Conservation (phyloP, 2,113 vertebrate species). For the Geothlypis trichas region DNA sequence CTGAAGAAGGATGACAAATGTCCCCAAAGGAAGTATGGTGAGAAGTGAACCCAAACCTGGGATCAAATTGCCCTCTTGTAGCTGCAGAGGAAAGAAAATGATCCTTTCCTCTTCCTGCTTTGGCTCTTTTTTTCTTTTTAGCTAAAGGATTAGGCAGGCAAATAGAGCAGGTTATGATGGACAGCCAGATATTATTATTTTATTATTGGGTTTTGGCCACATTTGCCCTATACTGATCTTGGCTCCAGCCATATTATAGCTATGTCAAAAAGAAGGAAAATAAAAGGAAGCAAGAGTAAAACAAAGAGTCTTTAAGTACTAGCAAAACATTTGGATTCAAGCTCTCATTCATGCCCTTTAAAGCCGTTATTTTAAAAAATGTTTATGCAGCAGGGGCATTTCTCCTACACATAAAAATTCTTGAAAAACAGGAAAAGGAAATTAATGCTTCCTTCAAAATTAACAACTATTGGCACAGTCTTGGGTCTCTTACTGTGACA, state of each 20-base stretch:
- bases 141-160: background rate
- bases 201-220: background rate
- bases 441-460: constrained; percentile 28
- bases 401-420: constrained; percentile 21
- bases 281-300: background rate
- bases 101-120: background rate
- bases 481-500: background rate
- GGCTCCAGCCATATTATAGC: background rate
- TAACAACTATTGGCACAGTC: background rate
- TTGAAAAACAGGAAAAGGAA: constrained; percentile 70
- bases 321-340: background rate
- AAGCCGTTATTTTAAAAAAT: background rate
- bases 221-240: background rate
- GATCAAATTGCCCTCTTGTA: background rate
- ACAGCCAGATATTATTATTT: background rate
- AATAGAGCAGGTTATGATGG: background rate
- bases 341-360: background rate
- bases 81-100: background rate
- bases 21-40: background rate
- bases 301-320: background rate
- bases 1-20: background rate
- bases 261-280: background rate
- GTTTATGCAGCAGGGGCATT: constrained; percentile 22
- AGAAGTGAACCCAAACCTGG: background rate
- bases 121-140: background rate